Evolutionary conservation across 2,888 invertebrate species (phyloP).

Genomic region (Nemurella pictetii): DNA sequence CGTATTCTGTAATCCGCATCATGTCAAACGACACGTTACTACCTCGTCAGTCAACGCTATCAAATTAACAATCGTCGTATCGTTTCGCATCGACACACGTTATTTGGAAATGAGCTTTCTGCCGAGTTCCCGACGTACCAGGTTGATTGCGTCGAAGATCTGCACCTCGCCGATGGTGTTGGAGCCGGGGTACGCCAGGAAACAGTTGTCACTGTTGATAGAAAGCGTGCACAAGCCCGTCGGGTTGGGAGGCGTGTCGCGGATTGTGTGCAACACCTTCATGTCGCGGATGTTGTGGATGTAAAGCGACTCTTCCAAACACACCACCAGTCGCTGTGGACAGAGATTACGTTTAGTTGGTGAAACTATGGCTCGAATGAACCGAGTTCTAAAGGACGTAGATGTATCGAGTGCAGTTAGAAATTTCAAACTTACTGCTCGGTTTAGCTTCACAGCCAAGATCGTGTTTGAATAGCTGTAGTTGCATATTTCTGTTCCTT

Average conservation of each 20-base stretch:
- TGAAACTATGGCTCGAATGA: too few relatives aligned
- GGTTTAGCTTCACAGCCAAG: constrained; percentile 91
- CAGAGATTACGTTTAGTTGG: not conserved
- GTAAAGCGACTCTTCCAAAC: constrained; percentile 95
- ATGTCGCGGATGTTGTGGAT: constrained; percentile 98
- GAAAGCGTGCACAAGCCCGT: constrained; percentile 91
- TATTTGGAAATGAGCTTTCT: too few relatives aligned
- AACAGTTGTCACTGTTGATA: constrained; percentile 86
- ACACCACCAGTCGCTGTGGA: constrained; percentile 87
- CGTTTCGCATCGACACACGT: too few relatives aligned
- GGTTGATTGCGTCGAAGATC: constrained; percentile 89
- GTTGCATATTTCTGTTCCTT: constrained; percentile 97
- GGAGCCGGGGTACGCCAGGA: constrained; percentile 95
- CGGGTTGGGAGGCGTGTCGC: constrained; percentile 96
- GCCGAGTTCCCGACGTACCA: constrained; percentile 73
- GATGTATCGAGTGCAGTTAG: too few relatives aligned
- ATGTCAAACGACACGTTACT: too few relatives aligned
- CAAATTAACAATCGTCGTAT: too few relatives aligned
- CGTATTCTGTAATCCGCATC: too few relatives aligned
- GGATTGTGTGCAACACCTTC: constrained; percentile 97
- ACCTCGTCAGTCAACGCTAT: too few relatives aligned
- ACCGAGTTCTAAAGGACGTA: too few relatives aligned
- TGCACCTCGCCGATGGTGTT: constrained; percentile 92
- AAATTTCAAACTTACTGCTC: constrained; percentile 68
- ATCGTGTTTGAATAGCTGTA: constrained; percentile 95